Conservation (phyloP, 2,113 vertebrate species). For the Cepphus grylle region DNA sequence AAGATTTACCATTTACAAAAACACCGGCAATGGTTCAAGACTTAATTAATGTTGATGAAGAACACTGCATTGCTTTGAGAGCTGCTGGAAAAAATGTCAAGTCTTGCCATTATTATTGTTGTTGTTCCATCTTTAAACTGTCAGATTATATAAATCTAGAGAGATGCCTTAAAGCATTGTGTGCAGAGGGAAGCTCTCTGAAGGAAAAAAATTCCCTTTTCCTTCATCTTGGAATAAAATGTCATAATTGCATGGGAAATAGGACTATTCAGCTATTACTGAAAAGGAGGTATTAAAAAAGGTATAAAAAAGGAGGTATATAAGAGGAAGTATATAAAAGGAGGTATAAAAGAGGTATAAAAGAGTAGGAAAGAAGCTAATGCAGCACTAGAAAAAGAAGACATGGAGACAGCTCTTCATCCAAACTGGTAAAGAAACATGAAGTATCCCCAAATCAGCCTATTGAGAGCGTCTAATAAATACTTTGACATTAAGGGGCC, state of each 20-base stretch:
- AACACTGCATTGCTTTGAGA: background rate
- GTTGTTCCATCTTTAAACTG: background rate
- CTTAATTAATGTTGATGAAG: background rate
- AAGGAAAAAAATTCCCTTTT: background rate
- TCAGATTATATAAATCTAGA: conserved; percentile 28
- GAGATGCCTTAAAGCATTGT: background rate
- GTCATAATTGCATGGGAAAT: background rate
- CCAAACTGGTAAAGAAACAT: background rate
- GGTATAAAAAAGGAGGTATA: too few relatives aligned
- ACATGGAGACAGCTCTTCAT: background rate
- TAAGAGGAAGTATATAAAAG: background rate
- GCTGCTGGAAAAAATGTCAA: background rate
- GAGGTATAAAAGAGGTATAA: background rate
- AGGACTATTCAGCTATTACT: background rate
- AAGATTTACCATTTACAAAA: background rate
- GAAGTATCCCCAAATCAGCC: background rate
- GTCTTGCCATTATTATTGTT: background rate
- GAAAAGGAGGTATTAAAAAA: background rate
- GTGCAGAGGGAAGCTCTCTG: background rate
- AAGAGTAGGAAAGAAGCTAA: background rate
- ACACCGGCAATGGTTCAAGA: background rate
- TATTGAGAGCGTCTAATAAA: background rate
- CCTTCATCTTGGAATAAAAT: background rate
- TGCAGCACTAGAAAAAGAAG: background rate
- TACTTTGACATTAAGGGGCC: background rate